These are phyloP conservation scores for Rhinogobius similis DNA, from an alignment of 2,113 vertebrate species.

Conservation along the genomic window DNA sequence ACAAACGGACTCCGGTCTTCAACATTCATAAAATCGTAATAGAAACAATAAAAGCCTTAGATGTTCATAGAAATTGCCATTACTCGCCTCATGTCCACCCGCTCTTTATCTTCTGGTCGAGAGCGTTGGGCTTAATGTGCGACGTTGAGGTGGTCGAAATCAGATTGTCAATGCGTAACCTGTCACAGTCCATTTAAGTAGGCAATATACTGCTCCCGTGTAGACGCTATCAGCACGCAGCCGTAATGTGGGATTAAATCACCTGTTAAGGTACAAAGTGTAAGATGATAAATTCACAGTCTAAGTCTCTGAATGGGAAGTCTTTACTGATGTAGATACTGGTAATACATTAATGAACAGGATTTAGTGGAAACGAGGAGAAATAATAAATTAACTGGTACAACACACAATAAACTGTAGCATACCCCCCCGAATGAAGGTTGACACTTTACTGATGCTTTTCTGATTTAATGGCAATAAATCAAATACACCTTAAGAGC, in stretches of 20 bases:
- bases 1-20: constrained; percentile 2
- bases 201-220: constrained; percentile 3
- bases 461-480: too few species aligned
- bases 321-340: not conserved
- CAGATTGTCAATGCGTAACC: not conserved
- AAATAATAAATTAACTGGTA: not conserved
- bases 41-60: not conserved
- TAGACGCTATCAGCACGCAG: not conserved
- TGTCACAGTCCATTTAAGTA: constrained; percentile 15
- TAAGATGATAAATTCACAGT: constrained; percentile 1
- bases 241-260: constrained; percentile 22
- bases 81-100: not conserved
- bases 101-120: not conserved
- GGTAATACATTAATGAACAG: not conserved
- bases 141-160: not conserved
- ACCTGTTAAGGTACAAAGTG: constrained; percentile 9
- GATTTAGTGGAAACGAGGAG: not conserved
- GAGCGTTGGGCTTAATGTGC: not conserved
- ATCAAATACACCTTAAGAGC: too few species aligned
- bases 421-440: too few species aligned
- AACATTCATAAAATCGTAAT: constrained; percentile 10
- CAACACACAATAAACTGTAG: not conserved
- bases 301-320: not conserved
- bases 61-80: not conserved
- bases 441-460: too few species aligned